Conservation (phyloP, 2,888 invertebrate species). For the Cantharis rustica region DNA sequence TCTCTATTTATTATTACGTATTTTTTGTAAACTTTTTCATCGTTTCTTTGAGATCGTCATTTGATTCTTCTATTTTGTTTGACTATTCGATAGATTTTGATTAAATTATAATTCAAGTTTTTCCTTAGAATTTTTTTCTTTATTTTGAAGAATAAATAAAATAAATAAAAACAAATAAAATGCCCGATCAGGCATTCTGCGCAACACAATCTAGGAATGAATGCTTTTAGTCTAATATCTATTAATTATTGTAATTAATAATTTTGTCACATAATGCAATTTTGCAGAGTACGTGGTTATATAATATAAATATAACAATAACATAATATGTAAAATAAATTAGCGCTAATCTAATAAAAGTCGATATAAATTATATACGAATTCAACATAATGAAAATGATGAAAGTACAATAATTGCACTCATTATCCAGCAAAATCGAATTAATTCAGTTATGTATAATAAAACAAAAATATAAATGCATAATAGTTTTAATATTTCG, state of each 20-base stretch:
- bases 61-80: too few species aligned
- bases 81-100: too few species aligned
- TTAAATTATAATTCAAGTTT: too few species aligned
- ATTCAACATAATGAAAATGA: not conserved
- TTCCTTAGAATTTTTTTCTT: too few species aligned
- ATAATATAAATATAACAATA: not conserved
- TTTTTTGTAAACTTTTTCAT: too few species aligned
- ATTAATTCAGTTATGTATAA: constrained; percentile 36
- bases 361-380: not conserved
- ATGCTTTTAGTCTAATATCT: too few species aligned
- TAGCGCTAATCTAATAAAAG: not conserved
- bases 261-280: not conserved
- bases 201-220: too few species aligned
- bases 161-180: too few species aligned
- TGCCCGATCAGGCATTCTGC: too few species aligned
- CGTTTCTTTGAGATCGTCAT: too few species aligned
- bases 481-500: not conserved
- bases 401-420: not conserved
- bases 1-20: too few species aligned
- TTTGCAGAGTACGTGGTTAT: not conserved
- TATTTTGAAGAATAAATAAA: too few species aligned
- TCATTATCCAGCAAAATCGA: not conserved
- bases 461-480: not conserved
- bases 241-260: not conserved
- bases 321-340: not conserved